Evolutionary conservation across 2,888 invertebrate species (phyloP), one percentile per base, ranked within the genome.

Genomic region (Microctonus hyperodae): DNA sequence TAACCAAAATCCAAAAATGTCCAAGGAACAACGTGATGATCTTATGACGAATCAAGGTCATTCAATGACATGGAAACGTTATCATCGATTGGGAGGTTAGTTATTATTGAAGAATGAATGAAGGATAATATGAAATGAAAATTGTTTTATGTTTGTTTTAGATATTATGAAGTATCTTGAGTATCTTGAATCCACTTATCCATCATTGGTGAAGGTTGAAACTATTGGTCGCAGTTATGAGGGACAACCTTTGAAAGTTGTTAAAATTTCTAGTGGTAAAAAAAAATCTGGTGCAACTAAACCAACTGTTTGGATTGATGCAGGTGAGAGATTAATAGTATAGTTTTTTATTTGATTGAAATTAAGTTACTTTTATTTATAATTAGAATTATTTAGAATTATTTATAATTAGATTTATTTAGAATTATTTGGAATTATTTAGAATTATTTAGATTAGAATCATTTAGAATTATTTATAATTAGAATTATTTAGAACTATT

Each of bases 251-350:
- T 81, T 94, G 58, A 88, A 91, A 65, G 88, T 91, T 50, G 88
- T 90, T 0, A 93, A 92, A 86, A 88, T 94, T 56, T 86, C 87
- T 0, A 85, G 85, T 6, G 84, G 83, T 6, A 74, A 70, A 0
- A 81, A 70, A 65, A 81, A 70, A 72, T 75, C 72, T 67, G 78
- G 77, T 70, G 78, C 74, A 74, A 83, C 86, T 75, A 92, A 92
- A 72, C 91, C 91, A 3, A 90, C 90, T 0, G 89, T 95, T 48
- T 94, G 94, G 89, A 87, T 95, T 35, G 95, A 95, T 77, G 93
- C 91, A 10, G 94, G 94, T 84, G 73, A 25, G 11, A 25, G 13
- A 25, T 13, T 51, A 7, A 13, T 51, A n/a, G 11, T 4, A 25
- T n/a, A n/a, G n/a, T n/a, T n/a, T 23, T 23, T 50, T 50, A 22